Evolutionary conservation across 2,797 vertebrate genomes (phyloP).

Genomic region (Pampus argenteus): DNA sequence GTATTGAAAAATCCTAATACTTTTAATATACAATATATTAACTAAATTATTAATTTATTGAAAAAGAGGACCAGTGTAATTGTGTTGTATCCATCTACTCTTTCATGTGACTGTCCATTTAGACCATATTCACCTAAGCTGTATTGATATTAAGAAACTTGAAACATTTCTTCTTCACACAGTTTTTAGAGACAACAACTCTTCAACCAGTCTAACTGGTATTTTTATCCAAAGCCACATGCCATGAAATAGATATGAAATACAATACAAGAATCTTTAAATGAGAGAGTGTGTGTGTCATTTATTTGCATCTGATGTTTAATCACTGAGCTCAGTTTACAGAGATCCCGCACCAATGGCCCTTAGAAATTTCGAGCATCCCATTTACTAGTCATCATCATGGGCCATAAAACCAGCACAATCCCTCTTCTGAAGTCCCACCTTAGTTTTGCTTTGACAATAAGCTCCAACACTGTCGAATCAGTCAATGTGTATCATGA

Average conservation of each 20-base stretch:
- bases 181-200: slow-evolving; percentile 1
- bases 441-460: slow-evolving; percentile 27
- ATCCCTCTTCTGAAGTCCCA: slow-evolving; percentile 19
- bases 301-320: slow-evolving; percentile 33
- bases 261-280: slow-evolving; percentile 1
- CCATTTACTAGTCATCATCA: slow-evolving; percentile 50
- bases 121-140: not conserved
- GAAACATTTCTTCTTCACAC: not conserved
- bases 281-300: not conserved
- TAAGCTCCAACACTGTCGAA: slow-evolving; percentile 20
- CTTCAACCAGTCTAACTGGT: not conserved
- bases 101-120: not conserved
- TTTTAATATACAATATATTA: too few species aligned
- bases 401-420: slow-evolving; percentile 35
- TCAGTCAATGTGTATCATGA: slow-evolving; percentile 41
- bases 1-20: too few species aligned
- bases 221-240: too few species aligned
- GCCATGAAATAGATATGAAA: too few species aligned
- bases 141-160: not conserved
- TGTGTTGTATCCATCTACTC: not conserved
- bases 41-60: too few species aligned
- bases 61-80: too few species aligned
- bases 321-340: slow-evolving; percentile 25
- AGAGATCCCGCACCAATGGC: slow-evolving; percentile 29
- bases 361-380: slow-evolving; percentile 32